phyloP scores from a whole-genome alignment of 2,888 invertebrate genomes.

The Heteropelma amictum region DNA sequence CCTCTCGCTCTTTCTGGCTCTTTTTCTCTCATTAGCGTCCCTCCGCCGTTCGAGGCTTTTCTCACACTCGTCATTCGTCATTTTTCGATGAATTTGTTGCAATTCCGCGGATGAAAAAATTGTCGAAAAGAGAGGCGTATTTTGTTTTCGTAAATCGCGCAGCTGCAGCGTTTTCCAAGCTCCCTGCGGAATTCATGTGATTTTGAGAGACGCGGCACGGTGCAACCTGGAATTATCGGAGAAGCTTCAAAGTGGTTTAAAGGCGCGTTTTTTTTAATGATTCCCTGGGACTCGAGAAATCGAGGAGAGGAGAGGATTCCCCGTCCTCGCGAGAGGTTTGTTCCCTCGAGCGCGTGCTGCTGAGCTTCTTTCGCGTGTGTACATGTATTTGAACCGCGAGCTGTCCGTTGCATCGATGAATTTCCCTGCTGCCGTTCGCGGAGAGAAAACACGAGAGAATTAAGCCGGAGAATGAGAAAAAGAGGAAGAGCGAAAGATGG shows the following conservation, averaged over 20 bases:
- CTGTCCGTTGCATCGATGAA: slow-evolving; percentile 9
- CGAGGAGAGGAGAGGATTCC: no score
- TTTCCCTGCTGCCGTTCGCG: slow-evolving; percentile 26
- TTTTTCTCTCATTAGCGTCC: slow-evolving; percentile 17
- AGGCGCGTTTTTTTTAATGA: no score
- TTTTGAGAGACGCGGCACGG: no score
- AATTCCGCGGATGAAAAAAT: no score
- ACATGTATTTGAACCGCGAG: slow-evolving; percentile 32
- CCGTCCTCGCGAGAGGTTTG: background rate
- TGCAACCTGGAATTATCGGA: no score
- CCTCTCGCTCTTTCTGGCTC: slow-evolving; percentile 22
- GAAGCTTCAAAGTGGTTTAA: no score
- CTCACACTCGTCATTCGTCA: no score
- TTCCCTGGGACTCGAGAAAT: no score
- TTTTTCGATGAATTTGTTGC: no score
- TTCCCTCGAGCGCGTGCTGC: slow-evolving; percentile 6
- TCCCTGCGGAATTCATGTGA: no score
- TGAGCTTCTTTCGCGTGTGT: slow-evolving; percentile 31
- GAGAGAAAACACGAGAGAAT: background rate
- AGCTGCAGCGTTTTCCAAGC: no score
- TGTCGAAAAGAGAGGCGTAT: background rate
- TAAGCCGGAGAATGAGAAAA: no score
- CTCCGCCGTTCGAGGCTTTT: background rate
- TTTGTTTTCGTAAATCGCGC: background rate
- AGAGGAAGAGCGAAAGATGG: slow-evolving; percentile 11